phyloP scores from a whole-genome alignment of 1,140 invertebrate genomes.

The Drosophila kohkoa region DNA sequence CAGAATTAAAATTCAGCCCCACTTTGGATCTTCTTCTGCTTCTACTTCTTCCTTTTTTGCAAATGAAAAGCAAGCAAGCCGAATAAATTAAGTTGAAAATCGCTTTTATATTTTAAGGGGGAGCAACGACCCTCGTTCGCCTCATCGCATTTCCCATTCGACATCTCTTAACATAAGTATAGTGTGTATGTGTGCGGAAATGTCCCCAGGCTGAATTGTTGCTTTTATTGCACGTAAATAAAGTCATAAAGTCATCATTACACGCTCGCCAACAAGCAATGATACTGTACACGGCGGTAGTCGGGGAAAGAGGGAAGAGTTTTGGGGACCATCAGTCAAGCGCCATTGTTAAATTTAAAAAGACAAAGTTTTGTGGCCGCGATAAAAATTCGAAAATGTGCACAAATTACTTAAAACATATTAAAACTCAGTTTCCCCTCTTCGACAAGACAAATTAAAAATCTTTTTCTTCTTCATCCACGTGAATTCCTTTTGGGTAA shows the following conservation, averaged over 20 bases:
- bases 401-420: conserved; percentile 80
- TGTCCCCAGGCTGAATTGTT: conserved; percentile 55
- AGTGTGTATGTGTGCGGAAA: conserved; percentile 15
- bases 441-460: conserved; percentile 66
- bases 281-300: conserved; percentile 6
- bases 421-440: conserved; percentile 49
- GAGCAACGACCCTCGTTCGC: conserved; percentile 16
- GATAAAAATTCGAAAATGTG: conserved; percentile 79
- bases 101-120: conserved; percentile 62
- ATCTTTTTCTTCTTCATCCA: not conserved
- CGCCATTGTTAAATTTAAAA: conserved; percentile 53
- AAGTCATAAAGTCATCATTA: conserved; percentile 83
- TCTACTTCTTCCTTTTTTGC: conserved; percentile 3
- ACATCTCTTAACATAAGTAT: conserved; percentile 2
- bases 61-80: conserved; percentile 50
- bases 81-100: conserved; percentile 77
- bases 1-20: conserved; percentile 61
- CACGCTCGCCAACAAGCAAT: conserved; percentile 62
- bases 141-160: conserved; percentile 4
- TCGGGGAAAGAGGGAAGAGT: not conserved
- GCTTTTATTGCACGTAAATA: conserved; percentile 81
- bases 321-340: conserved; percentile 6
- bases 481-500: conserved; percentile 30
- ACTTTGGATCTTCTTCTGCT: conserved; percentile 25
- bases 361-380: conserved; percentile 74